phyloP scores from a whole-genome alignment of 2,113 vertebrate species.

The Irena cyanogastra region DNA sequence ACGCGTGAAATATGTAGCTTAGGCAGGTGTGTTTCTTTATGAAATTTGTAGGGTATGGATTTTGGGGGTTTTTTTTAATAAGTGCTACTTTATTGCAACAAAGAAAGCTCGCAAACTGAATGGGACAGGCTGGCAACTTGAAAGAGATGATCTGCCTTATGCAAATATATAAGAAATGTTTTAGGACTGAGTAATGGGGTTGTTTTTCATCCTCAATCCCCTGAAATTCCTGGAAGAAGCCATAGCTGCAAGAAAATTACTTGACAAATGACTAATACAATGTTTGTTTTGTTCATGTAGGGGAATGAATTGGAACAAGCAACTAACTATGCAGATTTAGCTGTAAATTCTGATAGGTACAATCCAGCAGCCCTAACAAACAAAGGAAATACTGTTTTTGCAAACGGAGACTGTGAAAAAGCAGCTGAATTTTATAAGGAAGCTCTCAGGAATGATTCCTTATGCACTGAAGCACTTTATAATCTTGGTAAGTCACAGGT shows the following conservation, averaged over 20 bases:
- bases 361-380: slow-evolving; percentile 93
- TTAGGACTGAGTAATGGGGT: neutral
- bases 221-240: neutral
- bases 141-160: neutral
- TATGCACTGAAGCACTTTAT: slow-evolving; percentile 94
- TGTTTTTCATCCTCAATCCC: neutral
- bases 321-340: slow-evolving; percentile 89
- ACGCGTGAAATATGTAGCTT: neutral
- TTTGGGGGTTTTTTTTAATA: neutral
- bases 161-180: neutral
- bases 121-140: neutral
- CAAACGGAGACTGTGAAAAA: slow-evolving; percentile 88
- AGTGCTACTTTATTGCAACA: neutral
- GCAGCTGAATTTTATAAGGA: slow-evolving; percentile 95
- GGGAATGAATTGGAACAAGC: slow-evolving; percentile 91
- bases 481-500: slow-evolving; percentile 84
- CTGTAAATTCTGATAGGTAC: slow-evolving; percentile 90
- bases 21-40: neutral
- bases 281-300: slow-evolving; percentile 69
- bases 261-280: neutral
- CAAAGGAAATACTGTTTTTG: slow-evolving; percentile 92
- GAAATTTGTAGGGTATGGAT: neutral
- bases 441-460: slow-evolving; percentile 93
- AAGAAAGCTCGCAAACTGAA: neutral
- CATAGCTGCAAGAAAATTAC: neutral